These are phyloP conservation scores for Amphiprion clarkii DNA, from an alignment of 2,797 vertebrate species.

Conservation along the genomic window DNA sequence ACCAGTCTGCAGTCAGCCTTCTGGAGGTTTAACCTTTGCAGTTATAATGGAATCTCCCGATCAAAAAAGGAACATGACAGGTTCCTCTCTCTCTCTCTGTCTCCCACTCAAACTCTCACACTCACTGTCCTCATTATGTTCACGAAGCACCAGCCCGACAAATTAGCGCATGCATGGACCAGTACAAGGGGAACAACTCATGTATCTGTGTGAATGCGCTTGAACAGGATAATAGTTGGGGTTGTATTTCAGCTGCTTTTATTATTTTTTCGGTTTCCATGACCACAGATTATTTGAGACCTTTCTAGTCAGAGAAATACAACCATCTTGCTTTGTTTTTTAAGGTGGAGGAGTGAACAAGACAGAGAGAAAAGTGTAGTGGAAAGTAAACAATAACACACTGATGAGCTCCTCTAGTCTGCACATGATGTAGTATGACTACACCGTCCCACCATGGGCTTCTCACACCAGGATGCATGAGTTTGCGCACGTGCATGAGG, in stretches of 20 bases:
- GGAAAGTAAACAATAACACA: conserved; percentile 46
- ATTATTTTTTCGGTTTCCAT: conserved; percentile 74
- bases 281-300: conserved; percentile 76
- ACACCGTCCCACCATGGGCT: too few species aligned
- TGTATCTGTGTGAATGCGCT: conserved; percentile 40
- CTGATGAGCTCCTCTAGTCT: conserved; percentile 9
- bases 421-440: conserved; percentile 9
- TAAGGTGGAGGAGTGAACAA: conserved; percentile 27
- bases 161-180: conserved; percentile 49
- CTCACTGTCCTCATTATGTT: conserved; percentile 49
- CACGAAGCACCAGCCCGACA: conserved; percentile 43
- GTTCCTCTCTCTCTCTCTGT: conserved; percentile 34
- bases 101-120: conserved; percentile 9
- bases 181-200: conserved; percentile 36
- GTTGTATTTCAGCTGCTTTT: conserved; percentile 65
- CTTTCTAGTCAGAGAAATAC: conserved; percentile 72
- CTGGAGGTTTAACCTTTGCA: conserved; percentile 70
- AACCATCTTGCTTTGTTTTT: conserved; percentile 56
- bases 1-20: conserved; percentile 66
- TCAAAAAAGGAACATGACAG: conserved; percentile 70
- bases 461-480: neutral
- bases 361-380: neutral
- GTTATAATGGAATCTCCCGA: conserved; percentile 69
- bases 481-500: neutral
- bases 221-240: conserved; percentile 42